Percentiles rank a stretch among this genome's conserved stretches.
These are phyloP conservation scores for Agrotis puta DNA, from an alignment of 2,888 invertebrate genomes.

Conservation along the genomic window DNA sequence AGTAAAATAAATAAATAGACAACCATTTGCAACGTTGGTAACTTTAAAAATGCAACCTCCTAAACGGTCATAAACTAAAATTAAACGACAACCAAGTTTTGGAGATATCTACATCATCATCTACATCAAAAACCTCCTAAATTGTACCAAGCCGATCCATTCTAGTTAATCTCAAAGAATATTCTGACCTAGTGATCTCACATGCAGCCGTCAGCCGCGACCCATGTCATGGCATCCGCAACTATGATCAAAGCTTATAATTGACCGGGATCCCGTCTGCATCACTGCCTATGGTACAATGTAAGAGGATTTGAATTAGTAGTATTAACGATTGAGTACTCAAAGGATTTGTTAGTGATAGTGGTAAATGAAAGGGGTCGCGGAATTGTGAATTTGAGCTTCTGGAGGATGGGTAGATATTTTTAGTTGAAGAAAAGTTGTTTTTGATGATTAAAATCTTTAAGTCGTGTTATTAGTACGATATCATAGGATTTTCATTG, in stretches of 20 bases:
- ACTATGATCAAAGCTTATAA: conserved; percentile 74
- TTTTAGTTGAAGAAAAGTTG: neutral
- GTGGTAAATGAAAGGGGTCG: conserved; percentile 40
- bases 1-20: too few species aligned
- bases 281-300: conserved; percentile 62
- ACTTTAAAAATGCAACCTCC: too few species aligned
- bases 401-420: neutral
- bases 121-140: neutral
- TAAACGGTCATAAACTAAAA: neutral
- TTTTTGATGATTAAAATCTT: too few species aligned
- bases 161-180: conserved; percentile 52
- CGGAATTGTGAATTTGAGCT: conserved; percentile 15
- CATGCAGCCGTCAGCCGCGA: conserved; percentile 52
- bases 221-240: conserved; percentile 70
- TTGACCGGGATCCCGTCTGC: conserved; percentile 70
- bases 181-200: conserved; percentile 58
- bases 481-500: too few species aligned
- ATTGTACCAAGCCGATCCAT: conserved; percentile 32
- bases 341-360: conserved; percentile 63
- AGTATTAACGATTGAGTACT: conserved; percentile 66
- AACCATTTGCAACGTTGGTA: too few species aligned
- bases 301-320: conserved; percentile 61
- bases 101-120: neutral
- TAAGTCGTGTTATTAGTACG: too few species aligned
- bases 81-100: neutral